A percentile compares a stretch with the other conserved stretches of the same genome.
Evolutionary conservation across 2,888 invertebrate species (phyloP).

Genomic region (Polia nebulosa): DNA sequence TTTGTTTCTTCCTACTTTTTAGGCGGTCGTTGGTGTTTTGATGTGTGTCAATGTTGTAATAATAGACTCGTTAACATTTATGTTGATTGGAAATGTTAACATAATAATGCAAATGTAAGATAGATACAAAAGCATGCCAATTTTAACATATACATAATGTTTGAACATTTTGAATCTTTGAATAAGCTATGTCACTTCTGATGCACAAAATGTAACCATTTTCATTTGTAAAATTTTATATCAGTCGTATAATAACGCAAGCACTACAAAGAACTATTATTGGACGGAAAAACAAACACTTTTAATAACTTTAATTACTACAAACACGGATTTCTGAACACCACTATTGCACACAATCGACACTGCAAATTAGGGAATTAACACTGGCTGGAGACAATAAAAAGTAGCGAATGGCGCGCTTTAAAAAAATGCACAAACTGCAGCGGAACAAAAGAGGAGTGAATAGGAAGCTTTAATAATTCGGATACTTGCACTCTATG

Average conservation of each 20-base stretch:
- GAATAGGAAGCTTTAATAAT: slow-evolving; percentile 34
- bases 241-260: slow-evolving; percentile 6
- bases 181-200: background rate
- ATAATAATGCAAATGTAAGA: slow-evolving; percentile 3
- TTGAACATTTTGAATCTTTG: background rate
- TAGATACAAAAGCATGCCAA: background rate
- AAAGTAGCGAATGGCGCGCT: slow-evolving; percentile 13
- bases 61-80: slow-evolving; percentile 36
- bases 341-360: slow-evolving; percentile 46
- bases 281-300: slow-evolving; percentile 46
- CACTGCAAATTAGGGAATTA: slow-evolving; percentile 24
- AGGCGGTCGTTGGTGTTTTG: slow-evolving; percentile 27
- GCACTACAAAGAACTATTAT: slow-evolving; percentile 10
- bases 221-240: background rate
- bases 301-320: slow-evolving; percentile 39
- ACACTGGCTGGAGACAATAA: slow-evolving; percentile 16
- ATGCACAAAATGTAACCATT: background rate
- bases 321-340: slow-evolving; percentile 28
- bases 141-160: slow-evolving; percentile 13
- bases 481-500: slow-evolving; percentile 87
- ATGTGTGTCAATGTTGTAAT: slow-evolving; percentile 57
- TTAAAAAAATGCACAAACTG: slow-evolving; percentile 22
- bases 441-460: background rate
- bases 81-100: slow-evolving; percentile 37
- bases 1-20: slow-evolving; percentile 45